phyloP scores from a whole-genome alignment of 1,140 invertebrate genomes.

The Lepeophtheirus salmonis region DNA sequence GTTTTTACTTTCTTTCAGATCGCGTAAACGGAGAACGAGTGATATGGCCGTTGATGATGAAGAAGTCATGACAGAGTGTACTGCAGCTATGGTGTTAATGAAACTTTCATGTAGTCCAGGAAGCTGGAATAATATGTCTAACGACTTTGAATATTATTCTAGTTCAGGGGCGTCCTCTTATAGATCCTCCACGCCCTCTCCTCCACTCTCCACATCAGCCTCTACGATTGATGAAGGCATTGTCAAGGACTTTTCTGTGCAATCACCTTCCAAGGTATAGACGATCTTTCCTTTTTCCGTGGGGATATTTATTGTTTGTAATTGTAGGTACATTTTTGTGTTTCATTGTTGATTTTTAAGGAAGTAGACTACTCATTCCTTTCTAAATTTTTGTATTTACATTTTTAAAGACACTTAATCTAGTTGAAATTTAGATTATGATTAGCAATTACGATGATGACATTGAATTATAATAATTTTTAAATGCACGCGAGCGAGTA shows the following conservation, averaged over 20 bases:
- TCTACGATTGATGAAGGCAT: constrained; percentile 8
- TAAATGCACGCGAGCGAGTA: no score
- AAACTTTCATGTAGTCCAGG: constrained; percentile 77
- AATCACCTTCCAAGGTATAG: not conserved
- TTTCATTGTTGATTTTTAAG: no score
- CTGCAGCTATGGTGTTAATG: constrained; percentile 84
- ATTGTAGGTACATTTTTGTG: no score
- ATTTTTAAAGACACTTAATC: no score
- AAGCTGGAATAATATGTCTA: constrained; percentile 27
- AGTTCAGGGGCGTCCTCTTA: constrained; percentile 7
- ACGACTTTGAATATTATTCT: not conserved
- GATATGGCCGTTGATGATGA: constrained; percentile 13
- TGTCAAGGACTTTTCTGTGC: constrained; percentile 11
- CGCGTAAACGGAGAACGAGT: constrained; percentile 45
- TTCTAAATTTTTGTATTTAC: no score
- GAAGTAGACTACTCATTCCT: no score
- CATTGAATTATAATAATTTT: no score
- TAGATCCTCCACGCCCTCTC: constrained; percentile 41
- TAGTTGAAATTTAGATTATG: no score
- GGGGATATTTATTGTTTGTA: no score
- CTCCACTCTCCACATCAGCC: constrained; percentile 21
- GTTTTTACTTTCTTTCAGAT: no score
- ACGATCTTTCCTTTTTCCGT: not conserved
- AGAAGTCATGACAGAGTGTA: constrained; percentile 47
- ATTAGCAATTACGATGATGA: no score